Percentiles rank a stretch among this genome's conserved stretches.
Conservation (phyloP, 2,797 vertebrate species). For the Lacerta viridis region DNA sequence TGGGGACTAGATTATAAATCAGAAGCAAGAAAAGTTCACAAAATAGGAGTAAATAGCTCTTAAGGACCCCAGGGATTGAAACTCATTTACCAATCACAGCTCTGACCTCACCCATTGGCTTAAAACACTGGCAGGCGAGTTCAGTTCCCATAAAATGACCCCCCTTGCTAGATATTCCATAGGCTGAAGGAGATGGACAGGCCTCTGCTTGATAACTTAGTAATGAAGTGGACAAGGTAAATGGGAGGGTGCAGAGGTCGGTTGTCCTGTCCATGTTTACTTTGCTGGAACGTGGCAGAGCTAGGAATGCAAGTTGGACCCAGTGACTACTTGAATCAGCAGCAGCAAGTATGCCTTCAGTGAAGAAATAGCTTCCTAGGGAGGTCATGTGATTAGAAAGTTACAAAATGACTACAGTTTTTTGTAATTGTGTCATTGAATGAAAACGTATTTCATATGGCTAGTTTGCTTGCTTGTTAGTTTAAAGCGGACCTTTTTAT, state of each 20-base stretch:
- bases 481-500: not conserved
- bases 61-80: too few species aligned
- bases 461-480: not conserved
- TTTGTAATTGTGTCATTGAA: not conserved
- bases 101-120: not conserved
- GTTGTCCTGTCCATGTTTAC: not conserved
- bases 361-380: not conserved
- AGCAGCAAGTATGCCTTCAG: too few species aligned
- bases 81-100: too few species aligned
- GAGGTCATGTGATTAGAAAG: not conserved
- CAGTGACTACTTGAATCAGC: not conserved
- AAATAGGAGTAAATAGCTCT: too few species aligned
- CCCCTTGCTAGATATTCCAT: not conserved
- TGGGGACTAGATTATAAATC: too few species aligned
- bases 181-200: rapidly evolving
- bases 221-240: not conserved
- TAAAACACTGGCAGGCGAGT: too few species aligned
- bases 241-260: not conserved
- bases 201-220: rapidly evolving
- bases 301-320: not conserved
- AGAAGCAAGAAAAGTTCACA: too few species aligned
- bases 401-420: not conserved
- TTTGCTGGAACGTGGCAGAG: not conserved
- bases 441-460: not conserved
- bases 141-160: too few species aligned